Evolutionary conservation across 1,140 invertebrate species (phyloP), one percentile per base, ranked within the genome.

Genomic region (Lepidurus apus): DNA sequence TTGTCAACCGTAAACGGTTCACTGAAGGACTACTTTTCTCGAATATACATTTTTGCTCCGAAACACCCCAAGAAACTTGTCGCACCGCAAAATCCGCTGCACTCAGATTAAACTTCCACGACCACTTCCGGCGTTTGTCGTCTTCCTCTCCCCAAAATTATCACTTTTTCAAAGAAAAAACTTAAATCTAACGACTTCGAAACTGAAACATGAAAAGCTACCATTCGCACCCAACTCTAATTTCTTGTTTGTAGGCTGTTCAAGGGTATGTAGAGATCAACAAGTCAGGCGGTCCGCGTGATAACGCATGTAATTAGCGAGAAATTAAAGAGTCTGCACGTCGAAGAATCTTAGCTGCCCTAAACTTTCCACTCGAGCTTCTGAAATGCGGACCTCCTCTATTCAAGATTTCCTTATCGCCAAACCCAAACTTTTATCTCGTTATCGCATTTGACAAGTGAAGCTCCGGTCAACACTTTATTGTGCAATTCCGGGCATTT

Each of bases 251-350:
- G 34, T 34, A 34, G 34, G 34, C 34, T 34, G 26, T 34, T 34
- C 34, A 34, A 34, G 34, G 34, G 34, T 34, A 34, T 3, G 0
- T 34, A 4, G 34, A 34, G 34, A 34, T 34, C 34, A 34, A 13
- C 53, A 9, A 65, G 13, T 65, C 53, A 65, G 53, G 53, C 53
- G 53, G 17, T 65, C 17, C 6, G 53, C 53, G 53, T 65, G 53
- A 65, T 65, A 65, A 65, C 53, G 53, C 53, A 65, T 65, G 9
- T 65, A 65, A 65, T 65, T 65, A 65, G n/a, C 53, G 21, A 21
- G 53, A n/a, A 65, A 65, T 65, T 65, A n/a, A 65, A 65, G 53
- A 65, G 53, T 65, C 17, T 65, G 53, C 53, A 65, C 53, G 53
- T 65, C 53, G 17, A 13, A 65, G 8, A 21, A 65, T 21, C 53